Evolutionary conservation across 2,888 invertebrate species (phyloP), one percentile per base, ranked within the genome.

Genomic region (Sinhomidia bicolor): DNA sequence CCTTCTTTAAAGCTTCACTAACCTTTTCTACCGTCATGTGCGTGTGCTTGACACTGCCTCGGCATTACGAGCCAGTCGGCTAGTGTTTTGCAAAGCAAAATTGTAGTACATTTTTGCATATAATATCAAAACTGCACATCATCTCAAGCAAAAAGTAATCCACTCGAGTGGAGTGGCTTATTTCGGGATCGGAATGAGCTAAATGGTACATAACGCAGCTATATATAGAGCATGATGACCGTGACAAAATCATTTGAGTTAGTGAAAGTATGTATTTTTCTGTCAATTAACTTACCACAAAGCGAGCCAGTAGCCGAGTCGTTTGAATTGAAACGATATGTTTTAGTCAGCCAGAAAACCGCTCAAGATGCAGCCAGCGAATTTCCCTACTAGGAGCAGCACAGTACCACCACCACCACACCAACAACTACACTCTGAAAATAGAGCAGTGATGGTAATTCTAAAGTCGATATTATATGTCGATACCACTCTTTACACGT

Each of bases 401-500:
- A 29, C 14, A 47, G 6, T 47, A n/a, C 60, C 3, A 2, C 9
- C 20, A 29, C 36, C 14, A 29, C 12, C 60, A 26, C 60, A 32
- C 14, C 9, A 23, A 44, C 20, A n/a, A 76, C 51, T 47, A 29
- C 14, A 12, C 29, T 26, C 20, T 17, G 1, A 54, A 29, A 51
- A 17, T 78, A 32, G 1, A 17, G 7, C 17, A 32, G 0, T 20
- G 12, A n/a, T 23, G n/a, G 17, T 17, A 68, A 32, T n/a, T 36
- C 20, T 36, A n/a, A 9, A 6, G 26, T 47, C 29, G n/a, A 23
- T 78, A 1, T n/a, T n/a, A n/a, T n/a, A n/a, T n/a, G 17, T 76
- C 17, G 2, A 74, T 14, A 32, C 71, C 1, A 60, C 36, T 29
- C 41, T 93, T 94, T 93, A 96, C 93, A 96, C 95, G 94, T 95